Conservation (phyloP, 1,140 invertebrate genomes). For the Drosophila rhopaloa region DNA sequence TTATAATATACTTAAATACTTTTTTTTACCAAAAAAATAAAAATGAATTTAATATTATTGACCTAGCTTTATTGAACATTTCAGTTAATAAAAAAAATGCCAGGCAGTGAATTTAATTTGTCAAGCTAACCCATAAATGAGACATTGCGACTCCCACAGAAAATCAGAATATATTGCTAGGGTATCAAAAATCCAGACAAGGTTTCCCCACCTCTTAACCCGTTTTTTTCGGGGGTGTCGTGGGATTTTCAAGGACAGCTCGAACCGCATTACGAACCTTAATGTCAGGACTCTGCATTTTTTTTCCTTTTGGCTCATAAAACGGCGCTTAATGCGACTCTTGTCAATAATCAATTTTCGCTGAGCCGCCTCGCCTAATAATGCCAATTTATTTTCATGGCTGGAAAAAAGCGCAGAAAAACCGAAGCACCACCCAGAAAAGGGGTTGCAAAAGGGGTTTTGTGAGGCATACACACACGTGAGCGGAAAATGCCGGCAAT, state of each 20-base stretch:
- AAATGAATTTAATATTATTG: too few relatives aligned
- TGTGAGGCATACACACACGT: constrained; percentile 25
- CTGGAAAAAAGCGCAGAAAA: constrained; percentile 7
- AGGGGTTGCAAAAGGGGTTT: constrained; percentile 8
- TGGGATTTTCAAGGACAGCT: constrained; percentile 64
- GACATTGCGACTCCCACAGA: not conserved
- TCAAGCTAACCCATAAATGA: too few relatives aligned
- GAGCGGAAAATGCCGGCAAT: constrained; percentile 65
- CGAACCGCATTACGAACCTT: constrained; percentile 64
- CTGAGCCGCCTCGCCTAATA: constrained; percentile 70
- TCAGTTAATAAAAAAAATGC: too few relatives aligned
- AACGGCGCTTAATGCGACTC: constrained; percentile 69
- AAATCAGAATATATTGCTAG: too few relatives aligned
- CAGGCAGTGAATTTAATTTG: too few relatives aligned
- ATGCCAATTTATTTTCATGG: constrained; percentile 75
- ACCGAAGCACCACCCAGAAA: constrained; percentile 7
- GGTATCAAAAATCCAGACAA: constrained; percentile 19
- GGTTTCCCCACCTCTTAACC: not conserved
- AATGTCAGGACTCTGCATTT: constrained; percentile 32
- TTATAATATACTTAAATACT: too few relatives aligned
- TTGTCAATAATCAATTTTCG: constrained; percentile 79
- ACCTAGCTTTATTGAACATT: too few relatives aligned
- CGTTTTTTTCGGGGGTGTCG: constrained; percentile 22
- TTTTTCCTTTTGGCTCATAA: constrained; percentile 54
- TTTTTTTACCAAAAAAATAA: too few relatives aligned